Evolutionary conservation across 2,113 vertebrate genomes (phyloP).

Genomic region (Perognathus longimembris): DNA sequence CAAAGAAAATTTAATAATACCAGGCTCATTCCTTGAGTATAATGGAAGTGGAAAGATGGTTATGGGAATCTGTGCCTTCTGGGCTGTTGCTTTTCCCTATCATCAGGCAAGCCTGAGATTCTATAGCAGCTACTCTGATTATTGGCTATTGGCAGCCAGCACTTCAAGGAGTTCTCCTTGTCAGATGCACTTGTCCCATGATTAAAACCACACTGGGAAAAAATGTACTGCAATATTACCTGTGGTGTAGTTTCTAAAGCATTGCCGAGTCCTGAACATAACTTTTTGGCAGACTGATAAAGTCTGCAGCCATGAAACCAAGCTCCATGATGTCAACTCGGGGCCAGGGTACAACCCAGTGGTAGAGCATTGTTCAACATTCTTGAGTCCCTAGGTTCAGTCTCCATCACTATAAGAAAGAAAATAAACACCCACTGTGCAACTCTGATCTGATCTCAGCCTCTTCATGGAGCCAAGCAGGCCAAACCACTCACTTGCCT

Average conservation of each 20-base stretch:
- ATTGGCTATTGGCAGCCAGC: background rate
- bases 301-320: too few species aligned
- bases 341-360: background rate
- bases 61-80: background rate
- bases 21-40: background rate
- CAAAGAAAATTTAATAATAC: background rate
- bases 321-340: background rate
- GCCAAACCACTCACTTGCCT: background rate
- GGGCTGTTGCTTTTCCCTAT: background rate
- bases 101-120: background rate
- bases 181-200: background rate
- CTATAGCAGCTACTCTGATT: background rate
- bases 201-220: background rate
- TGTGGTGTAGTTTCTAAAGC: background rate
- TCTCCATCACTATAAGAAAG: background rate
- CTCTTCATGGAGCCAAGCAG: background rate
- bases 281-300: background rate
- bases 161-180: background rate
- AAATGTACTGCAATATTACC: background rate
- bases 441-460: background rate
- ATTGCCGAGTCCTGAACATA: background rate
- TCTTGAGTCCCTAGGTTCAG: background rate
- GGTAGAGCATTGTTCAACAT: background rate
- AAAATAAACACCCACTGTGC: background rate
- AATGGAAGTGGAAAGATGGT: background rate